Conservation (phyloP, 2,888 invertebrate genomes). For the Sturmia bella region DNA sequence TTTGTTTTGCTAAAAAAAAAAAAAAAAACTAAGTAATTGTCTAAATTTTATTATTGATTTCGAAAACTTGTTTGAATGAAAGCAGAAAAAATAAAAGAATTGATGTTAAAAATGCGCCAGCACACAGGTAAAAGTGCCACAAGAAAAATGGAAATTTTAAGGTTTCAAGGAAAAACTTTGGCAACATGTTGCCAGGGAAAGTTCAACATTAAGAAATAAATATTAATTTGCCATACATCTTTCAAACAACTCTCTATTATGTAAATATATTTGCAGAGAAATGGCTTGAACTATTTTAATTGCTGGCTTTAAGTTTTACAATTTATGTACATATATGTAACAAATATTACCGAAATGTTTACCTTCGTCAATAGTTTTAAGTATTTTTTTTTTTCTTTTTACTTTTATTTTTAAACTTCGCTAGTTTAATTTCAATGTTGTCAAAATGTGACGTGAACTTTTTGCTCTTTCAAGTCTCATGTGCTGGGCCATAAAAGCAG, state of each 20-base stretch:
- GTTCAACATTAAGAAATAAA: conserved; percentile 16
- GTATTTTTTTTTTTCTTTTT: too few species aligned
- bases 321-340: too few species aligned
- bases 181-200: conserved; percentile 40
- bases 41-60: conserved; percentile 67
- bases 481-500: too few species aligned
- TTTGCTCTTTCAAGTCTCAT: too few species aligned
- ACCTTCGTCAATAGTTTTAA: too few species aligned
- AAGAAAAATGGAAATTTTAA: not conserved
- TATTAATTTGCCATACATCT: conserved; percentile 17
- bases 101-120: conserved; percentile 9
- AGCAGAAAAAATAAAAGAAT: too few species aligned
- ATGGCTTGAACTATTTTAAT: too few species aligned
- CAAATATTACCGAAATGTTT: too few species aligned
- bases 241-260: not conserved
- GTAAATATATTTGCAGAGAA: not conserved
- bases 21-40: conserved; percentile 56
- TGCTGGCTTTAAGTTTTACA: too few species aligned
- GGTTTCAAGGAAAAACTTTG: conserved; percentile 8
- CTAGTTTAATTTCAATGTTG: too few species aligned
- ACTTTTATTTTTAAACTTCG: too few species aligned
- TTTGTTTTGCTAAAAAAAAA: conserved; percentile 36
- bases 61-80: conserved; percentile 22
- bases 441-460: too few species aligned
- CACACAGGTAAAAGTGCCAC: conserved; percentile 7